Base-by-base conservation (phyloP, 2,113 vertebrate genomes). In the Xiphophorus hellerii region DNA sequence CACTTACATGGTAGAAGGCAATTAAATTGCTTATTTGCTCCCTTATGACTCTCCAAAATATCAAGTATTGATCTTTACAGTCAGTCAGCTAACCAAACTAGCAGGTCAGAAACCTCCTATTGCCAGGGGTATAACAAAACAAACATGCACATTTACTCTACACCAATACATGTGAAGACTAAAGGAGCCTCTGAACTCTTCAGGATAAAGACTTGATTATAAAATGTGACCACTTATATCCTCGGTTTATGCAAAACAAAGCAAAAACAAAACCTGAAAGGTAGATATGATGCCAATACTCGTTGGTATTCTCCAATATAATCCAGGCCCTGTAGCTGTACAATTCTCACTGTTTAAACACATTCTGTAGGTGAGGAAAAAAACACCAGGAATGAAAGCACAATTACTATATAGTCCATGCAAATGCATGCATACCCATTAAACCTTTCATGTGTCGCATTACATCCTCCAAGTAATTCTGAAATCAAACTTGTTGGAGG, bases 21-120 rank as follows among this genome's bases (percentile, higher is more conserved):
- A 68, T 73, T 71, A 61, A 44, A 20, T 78, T 74, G 69, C 74
- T 69, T 77, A 54, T 33, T 64, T 64, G 71, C 51, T 79, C 70
- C 79, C 84, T 80, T 73, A 84, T 86, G 89, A 84, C 67, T 71
- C 66, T 73, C 67, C 29, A 35, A 77, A 89, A 90, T 82, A 80
- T 84, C 68, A 64, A 35, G 73, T 87, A 91, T 92, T 90, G 87
- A 91, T 91, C 62, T 79, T 71, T 71, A 74, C 0, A 51, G 60
- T 76, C 84, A 81, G 70, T 86, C 87, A 84, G 80, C 86, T 83
- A 77, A 84, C 71, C 71, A 33, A 66, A 67, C 88, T 76, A 82
- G 81, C 71, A 78, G 77, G 10, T 80, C 37, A 74, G 74, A 78
- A 66, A 84, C 60, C 69, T 82, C 62, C 76, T 12, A 64, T 65